These are phyloP conservation scores for Porites evermanni DNA, from an alignment of 92 coral and sea anemone genomes.

Conservation along the genomic window DNA sequence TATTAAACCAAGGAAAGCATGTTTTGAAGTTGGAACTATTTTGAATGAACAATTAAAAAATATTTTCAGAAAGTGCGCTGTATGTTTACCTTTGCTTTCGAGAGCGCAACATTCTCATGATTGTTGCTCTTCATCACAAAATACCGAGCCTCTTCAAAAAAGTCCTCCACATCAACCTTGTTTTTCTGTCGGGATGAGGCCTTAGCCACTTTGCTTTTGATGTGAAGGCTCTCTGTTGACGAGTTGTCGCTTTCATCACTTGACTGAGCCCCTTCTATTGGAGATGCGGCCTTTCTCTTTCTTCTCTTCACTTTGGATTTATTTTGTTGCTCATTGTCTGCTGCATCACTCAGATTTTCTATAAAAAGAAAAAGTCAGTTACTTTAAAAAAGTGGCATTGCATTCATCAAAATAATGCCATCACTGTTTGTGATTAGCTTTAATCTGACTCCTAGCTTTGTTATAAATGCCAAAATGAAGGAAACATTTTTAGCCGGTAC, in stretches of 20 bases:
- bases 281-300: conserved; percentile 77
- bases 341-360: conserved; percentile 66
- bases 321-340: conserved; percentile 57
- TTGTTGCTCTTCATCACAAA: conserved; percentile 99
- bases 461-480: too few relatives aligned
- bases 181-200: conserved; percentile 66
- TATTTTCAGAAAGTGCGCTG: not conserved
- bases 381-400: too few relatives aligned
- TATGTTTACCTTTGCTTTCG: conserved; percentile 90
- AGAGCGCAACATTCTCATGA: conserved; percentile 90
- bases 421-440: too few relatives aligned
- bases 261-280: conserved; percentile 57
- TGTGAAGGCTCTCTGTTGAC: conserved; percentile 76
- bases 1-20: too few relatives aligned
- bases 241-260: conserved; percentile 89
- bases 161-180: conserved; percentile 74
- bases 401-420: too few relatives aligned
- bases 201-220: conserved; percentile 93
- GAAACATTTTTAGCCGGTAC: too few relatives aligned
- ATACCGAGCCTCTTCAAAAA: conserved; percentile 90
- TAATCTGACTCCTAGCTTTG: too few relatives aligned
- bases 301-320: conserved; percentile 63
- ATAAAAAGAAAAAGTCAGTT: conserved; percentile 4
- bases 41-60: too few relatives aligned
- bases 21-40: too few relatives aligned